Base-by-base conservation (phyloP, 2,888 invertebrate genomes). In the Andrena bicolor region DNA sequence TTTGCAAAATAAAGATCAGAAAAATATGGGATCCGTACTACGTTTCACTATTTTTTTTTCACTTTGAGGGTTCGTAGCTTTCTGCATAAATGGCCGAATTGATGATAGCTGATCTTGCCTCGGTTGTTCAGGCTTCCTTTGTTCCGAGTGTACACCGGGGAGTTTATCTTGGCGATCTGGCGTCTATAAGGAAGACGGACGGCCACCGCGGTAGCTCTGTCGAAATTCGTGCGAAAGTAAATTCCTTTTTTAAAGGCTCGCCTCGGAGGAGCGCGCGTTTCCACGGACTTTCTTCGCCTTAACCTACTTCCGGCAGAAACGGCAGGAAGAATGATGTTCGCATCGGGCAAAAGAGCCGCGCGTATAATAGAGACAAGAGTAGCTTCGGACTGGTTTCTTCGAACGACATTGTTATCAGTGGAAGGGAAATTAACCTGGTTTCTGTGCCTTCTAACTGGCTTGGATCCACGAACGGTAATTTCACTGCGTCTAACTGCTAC, bases 351-450 rank as follows among this genome's bases (percentile, higher is more conserved):
- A 73, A 65, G 69, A 72, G 49, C 20, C 41, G 41, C 53, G 70
- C 58, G 26, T 56, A 82, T 84, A 86, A 86, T 80, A 71, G 72
- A 76, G 80, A 76, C 77, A 83, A 80, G 80, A 87, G 56, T 20
- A 26, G 80, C 80, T 63, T 82, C 71, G 26, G 71, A 77, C 78
- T 69, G 81, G 77, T 80, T 84, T 79, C 74, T 32, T 76, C 35
- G 30, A 60, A 35, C 82, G 82, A 87, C 87, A 85, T 86, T 88
- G 84, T 88, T 88, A 85, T 88, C 84, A 79, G 63, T 66, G 49
- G 77, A 61, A 30, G 53, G 66, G 80, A 83, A 85, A 86, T 83
- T 80, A 83, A 80, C 86, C 78, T 53, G 74, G 75, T 86, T 87
- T 82, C 83, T 69, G 51, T 48, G 41, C 35, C 65, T 58, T 65